A percentile compares a stretch with the other conserved stretches of the same genome.
These are phyloP conservation scores for Entelurus aequoreus DNA, from an alignment of 2,113 vertebrate species.

Conservation along the genomic window DNA sequence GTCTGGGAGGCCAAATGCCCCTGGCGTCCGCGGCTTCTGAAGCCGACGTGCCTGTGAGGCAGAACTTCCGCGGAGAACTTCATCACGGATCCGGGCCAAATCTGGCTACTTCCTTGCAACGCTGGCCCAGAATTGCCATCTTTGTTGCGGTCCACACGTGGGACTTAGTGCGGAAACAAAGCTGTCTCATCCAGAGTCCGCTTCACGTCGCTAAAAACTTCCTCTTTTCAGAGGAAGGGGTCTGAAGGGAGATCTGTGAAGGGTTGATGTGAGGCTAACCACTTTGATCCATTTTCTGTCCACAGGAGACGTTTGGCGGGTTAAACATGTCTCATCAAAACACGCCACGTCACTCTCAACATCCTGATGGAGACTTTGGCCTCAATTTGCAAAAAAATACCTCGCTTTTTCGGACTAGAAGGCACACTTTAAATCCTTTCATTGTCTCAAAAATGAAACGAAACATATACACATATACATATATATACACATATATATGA, in stretches of 20 bases:
- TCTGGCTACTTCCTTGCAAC: constrained; percentile 42
- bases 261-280: background rate
- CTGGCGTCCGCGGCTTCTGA: constrained; percentile 31
- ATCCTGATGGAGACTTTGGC: background rate
- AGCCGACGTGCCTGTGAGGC: constrained; percentile 27
- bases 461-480: too few species aligned
- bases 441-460: too few species aligned
- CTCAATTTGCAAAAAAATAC: too few species aligned
- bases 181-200: constrained; percentile 14
- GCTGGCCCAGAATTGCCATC: constrained; percentile 39
- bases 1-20: constrained; percentile 33
- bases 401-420: too few species aligned
- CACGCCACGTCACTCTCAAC: background rate
- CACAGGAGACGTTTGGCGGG: background rate
- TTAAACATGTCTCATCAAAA: background rate
- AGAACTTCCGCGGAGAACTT: constrained; percentile 28
- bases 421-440: too few species aligned
- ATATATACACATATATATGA: too few species aligned
- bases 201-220: constrained; percentile 1
- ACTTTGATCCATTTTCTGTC: background rate
- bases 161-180: constrained; percentile 24
- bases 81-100: constrained; percentile 33
- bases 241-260: background rate
- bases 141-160: constrained; percentile 30
- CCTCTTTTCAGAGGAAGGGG: background rate